Percentiles rank a stretch among this genome's conserved stretches.
Conservation (phyloP, 2,888 invertebrate genomes). For the Bellardia bayeri region DNA sequence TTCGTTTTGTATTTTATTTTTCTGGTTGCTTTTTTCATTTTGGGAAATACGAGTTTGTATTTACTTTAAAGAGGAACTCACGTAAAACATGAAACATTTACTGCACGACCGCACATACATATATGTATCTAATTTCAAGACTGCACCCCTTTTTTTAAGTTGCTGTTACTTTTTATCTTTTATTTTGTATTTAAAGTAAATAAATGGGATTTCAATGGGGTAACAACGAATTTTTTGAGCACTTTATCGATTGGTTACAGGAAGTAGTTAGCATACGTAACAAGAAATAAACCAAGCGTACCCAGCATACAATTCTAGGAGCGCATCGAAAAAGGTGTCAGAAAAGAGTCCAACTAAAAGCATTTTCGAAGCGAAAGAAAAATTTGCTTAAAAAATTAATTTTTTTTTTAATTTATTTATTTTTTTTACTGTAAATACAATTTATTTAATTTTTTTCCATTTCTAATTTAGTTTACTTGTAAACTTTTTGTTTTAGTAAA, state of each 20-base stretch:
- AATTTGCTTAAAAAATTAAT: no score
- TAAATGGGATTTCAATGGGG: background rate
- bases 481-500: no score
- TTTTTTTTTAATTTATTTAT: no score
- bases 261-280: no score
- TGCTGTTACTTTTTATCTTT: conserved; percentile 36
- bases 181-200: conserved; percentile 39
- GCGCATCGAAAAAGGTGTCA: no score
- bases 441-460: no score
- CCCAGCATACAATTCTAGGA: no score
- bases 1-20: background rate
- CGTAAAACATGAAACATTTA: conserved; percentile 71
- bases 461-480: no score
- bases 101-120: conserved; percentile 72
- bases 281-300: no score
- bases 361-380: no score
- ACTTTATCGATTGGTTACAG: background rate
- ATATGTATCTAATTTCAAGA: conserved; percentile 50
- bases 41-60: conserved; percentile 35
- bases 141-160: conserved; percentile 67
- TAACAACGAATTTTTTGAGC: conserved; percentile 10
- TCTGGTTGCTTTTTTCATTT: conserved; percentile 10
- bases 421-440: no score
- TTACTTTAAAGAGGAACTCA: conserved; percentile 55
- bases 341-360: no score